A percentile compares a stretch with the other conserved stretches of the same genome.
phyloP scores from a whole-genome alignment of 1,140 invertebrate species.

The Mizuhopecten yessoensis region DNA sequence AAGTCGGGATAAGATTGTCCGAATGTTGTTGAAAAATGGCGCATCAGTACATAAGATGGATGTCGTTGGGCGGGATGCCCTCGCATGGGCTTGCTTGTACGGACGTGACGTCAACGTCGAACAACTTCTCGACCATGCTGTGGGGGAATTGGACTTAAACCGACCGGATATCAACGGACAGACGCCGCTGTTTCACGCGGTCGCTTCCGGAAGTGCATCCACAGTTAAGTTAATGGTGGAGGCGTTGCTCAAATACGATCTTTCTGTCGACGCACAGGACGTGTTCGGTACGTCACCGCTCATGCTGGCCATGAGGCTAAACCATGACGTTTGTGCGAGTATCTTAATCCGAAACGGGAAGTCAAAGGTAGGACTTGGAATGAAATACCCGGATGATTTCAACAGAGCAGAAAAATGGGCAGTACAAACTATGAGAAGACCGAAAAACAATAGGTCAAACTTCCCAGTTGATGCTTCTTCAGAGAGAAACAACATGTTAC shows the following conservation, averaged over 20 bases:
- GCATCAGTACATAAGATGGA: conserved; percentile 62
- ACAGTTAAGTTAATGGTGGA: conserved; percentile 67
- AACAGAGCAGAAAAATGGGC: conserved; percentile 67
- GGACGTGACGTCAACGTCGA: conserved; percentile 63
- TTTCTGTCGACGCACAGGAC: conserved; percentile 66
- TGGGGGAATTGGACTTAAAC: conserved; percentile 67
- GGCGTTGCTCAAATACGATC: conserved; percentile 59
- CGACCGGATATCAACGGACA: conserved; percentile 66
- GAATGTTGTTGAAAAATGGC: conserved; percentile 60
- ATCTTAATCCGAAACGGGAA: conserved; percentile 67
- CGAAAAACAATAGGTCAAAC: conserved; percentile 43
- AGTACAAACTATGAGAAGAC: conserved; percentile 60
- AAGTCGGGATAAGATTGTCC: conserved; percentile 63
- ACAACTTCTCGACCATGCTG: conserved; percentile 64
- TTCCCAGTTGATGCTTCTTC: neutral
- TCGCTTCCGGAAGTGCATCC: conserved; percentile 68
- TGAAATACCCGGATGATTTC: conserved; percentile 63
- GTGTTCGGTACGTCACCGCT: conserved; percentile 64
- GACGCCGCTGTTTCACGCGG: conserved; percentile 68
- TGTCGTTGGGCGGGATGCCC: conserved; percentile 67
- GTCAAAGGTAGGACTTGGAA: conserved; percentile 65
- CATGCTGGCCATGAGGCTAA: conserved; percentile 66
- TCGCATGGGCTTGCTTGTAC: conserved; percentile 68
- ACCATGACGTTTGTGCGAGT: conserved; percentile 67
- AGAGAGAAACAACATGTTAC: conserved; percentile 51